phyloP scores from a whole-genome alignment of 2,797 vertebrate genomes.

The Trachops cirrhosus region DNA sequence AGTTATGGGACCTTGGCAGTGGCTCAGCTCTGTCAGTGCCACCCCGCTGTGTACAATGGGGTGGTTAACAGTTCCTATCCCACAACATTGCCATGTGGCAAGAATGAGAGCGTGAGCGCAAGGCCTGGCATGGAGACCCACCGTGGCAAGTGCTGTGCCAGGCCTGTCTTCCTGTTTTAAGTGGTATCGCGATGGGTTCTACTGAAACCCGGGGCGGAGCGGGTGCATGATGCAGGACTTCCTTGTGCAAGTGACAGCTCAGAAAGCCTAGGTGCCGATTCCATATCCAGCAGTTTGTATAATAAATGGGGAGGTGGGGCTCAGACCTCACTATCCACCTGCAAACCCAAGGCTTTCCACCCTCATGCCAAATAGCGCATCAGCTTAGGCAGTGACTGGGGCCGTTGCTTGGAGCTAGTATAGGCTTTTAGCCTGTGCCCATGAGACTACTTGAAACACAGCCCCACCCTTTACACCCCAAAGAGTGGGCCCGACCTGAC shows the following conservation, averaged over 20 bases:
- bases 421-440: too few species aligned
- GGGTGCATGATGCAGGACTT: too few species aligned
- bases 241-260: not conserved
- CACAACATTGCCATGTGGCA: fast-evolving
- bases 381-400: fast-evolving
- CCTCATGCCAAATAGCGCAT: fast-evolving
- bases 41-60: not conserved
- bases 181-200: not conserved
- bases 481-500: not conserved
- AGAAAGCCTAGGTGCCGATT: not conserved
- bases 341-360: not conserved
- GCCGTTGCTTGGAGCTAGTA: too few species aligned
- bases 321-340: not conserved
- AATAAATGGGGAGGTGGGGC: not conserved
- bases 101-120: fast-evolving
- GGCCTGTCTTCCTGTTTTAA: not conserved
- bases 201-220: not conserved
- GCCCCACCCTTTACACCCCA: not conserved
- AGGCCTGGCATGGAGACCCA: fast-evolving
- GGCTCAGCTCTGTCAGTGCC: not conserved
- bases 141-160: fast-evolving
- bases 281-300: not conserved
- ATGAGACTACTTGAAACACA: fast-evolving
- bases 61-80: fast-evolving
- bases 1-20: fast-evolving